Conservation (phyloP, 2,888 invertebrate species). For the Neoitamus cyanurus region DNA sequence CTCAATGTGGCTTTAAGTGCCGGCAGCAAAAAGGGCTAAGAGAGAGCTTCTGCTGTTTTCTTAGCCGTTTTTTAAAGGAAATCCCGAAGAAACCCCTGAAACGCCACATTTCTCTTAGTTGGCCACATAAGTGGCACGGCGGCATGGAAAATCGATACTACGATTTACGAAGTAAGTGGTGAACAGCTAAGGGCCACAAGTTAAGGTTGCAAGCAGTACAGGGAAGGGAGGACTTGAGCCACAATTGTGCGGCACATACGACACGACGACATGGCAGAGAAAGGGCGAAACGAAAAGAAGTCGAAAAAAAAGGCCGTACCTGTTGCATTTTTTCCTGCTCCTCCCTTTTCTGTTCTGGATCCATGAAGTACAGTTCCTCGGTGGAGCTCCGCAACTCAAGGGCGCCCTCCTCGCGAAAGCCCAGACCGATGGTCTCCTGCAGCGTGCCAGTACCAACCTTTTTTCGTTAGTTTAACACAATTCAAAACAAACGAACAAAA, state of each 20-base stretch:
- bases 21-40: background rate
- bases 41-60: background rate
- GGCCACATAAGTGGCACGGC: background rate
- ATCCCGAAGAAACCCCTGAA: background rate
- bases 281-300: background rate
- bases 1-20: background rate
- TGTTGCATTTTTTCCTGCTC: conserved; percentile 64
- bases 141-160: conserved; percentile 28
- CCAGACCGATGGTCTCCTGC: conserved; percentile 68
- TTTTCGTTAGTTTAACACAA: conserved; percentile 58
- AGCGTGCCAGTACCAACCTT: conserved; percentile 69
- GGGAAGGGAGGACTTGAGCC: background rate
- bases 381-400: conserved; percentile 87
- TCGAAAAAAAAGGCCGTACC: conserved; percentile 34
- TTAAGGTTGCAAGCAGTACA: background rate
- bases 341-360: conserved; percentile 68
- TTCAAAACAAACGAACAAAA: conserved; percentile 55
- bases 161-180: background rate
- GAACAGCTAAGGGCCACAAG: background rate
- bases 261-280: background rate
- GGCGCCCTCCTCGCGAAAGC: conserved; percentile 82
- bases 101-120: background rate
- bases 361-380: conserved; percentile 87
- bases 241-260: background rate
- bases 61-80: background rate